Percentiles rank a stretch among this genome's conserved stretches.
These are phyloP conservation scores for Gadopsis bispinosus DNA, from an alignment of 2,797 vertebrate species.

Conservation along the genomic window DNA sequence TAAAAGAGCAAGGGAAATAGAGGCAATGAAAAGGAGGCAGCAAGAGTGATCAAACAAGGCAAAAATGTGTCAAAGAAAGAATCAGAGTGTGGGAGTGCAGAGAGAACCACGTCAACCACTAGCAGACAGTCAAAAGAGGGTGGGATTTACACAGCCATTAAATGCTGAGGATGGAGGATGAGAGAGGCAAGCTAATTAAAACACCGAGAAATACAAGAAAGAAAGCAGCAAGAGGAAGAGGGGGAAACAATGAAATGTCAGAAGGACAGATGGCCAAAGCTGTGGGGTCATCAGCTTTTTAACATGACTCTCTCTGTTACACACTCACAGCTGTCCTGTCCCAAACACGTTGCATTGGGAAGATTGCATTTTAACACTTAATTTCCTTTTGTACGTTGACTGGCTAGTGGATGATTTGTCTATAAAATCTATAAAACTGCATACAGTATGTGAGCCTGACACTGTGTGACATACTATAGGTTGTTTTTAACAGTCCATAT, in stretches of 20 bases:
- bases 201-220: background rate
- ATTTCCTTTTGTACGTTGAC: background rate
- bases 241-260: background rate
- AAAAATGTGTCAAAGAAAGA: slow-evolving; percentile 19
- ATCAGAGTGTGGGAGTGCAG: slow-evolving; percentile 45
- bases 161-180: slow-evolving; percentile 19
- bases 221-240: background rate
- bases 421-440: background rate
- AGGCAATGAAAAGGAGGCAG: slow-evolving; percentile 9
- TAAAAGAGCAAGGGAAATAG: background rate
- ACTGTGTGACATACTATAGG: background rate
- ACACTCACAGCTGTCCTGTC: background rate
- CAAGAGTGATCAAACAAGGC: slow-evolving; percentile 5
- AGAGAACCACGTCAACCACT: slow-evolving; percentile 16
- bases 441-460: background rate
- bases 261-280: slow-evolving; percentile 7
- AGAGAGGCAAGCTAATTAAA: background rate
- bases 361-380: background rate
- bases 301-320: background rate
- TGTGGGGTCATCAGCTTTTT: slow-evolving; percentile 1
- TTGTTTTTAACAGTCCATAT: background rate
- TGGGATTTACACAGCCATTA: slow-evolving; percentile 21
- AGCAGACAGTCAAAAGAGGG: slow-evolving; percentile 26
- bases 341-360: background rate
- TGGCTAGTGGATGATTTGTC: background rate